Evolutionary conservation across 2,888 invertebrate species (phyloP), one percentile per base, ranked within the genome.

Genomic region (Drosophila eohydei): DNA sequence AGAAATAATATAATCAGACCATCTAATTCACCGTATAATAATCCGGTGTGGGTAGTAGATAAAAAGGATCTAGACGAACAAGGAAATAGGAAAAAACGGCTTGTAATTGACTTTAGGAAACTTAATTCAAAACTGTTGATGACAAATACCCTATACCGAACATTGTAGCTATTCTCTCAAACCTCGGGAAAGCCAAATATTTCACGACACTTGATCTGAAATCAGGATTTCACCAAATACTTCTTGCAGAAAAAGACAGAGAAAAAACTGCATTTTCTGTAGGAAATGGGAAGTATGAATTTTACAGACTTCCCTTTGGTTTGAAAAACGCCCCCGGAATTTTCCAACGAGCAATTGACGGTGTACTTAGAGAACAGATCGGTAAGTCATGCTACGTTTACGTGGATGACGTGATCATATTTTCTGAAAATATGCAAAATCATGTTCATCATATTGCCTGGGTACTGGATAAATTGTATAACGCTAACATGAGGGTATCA

Each of bases 61-160:
- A 26, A 26, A 26, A 44, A 44, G 12, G 21, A 6, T 5, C 0
- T 55, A 0, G 54, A 48, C 32, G 52, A 54, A n/a, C 0, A 11
- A 0, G 59, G 54, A 1, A 43, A 59, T 7, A 59, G 11, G 16
- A 64, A 51, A 9, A 63, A 41, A 14, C 34, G 44, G 2, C 1
- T 41, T 4, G 36, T 56, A 14, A 55, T 36, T 14, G 48, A 51
- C 14, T 64, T 57, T 2, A 44, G 28, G 6, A 46, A 46, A 14
- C 14, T 46, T 0, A 28, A 12, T 26, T 44, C 44, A 21, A 26
- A 4, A 63, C 92, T 2, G 78, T 91, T 0, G 46, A 38, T 4
- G 91, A 92, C 60, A 71, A 80, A 5, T 91, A 89, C 64, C 91
- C 92, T 3, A 67, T 92, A 28, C 91, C 92, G 0, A 90, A 90